phyloP scores from a whole-genome alignment of 2,888 invertebrate genomes.

The Neoitamus cyanurus region DNA sequence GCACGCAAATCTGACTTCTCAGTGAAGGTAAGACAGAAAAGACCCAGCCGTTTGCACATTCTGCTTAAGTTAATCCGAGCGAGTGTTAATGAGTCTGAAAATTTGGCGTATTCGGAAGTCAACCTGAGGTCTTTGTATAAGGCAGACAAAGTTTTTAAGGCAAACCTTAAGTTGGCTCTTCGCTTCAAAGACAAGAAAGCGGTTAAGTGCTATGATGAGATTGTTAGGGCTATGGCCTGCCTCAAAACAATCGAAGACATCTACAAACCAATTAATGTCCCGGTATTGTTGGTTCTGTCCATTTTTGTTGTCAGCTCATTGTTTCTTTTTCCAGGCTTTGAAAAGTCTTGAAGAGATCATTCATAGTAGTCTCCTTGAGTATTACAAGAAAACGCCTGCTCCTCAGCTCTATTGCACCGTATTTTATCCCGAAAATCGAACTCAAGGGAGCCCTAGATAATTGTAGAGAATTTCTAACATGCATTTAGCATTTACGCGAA shows the following conservation, averaged over 20 bases:
- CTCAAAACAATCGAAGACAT: slow-evolving; percentile 57
- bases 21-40: background rate
- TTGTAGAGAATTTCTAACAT: background rate
- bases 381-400: slow-evolving; percentile 59
- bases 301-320: background rate
- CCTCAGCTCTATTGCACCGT: slow-evolving; percentile 62
- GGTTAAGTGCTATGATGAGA: slow-evolving; percentile 56
- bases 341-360: slow-evolving; percentile 59
- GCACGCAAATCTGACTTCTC: background rate
- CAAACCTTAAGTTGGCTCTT: background rate
- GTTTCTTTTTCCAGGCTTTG: slow-evolving; percentile 54
- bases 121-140: background rate
- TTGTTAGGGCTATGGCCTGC: slow-evolving; percentile 59
- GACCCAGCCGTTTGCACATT: background rate
- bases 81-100: background rate
- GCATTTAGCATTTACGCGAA: background rate
- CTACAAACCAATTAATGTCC: slow-evolving; percentile 57
- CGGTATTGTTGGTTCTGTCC: slow-evolving; percentile 53
- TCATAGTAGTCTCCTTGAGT: slow-evolving; percentile 58
- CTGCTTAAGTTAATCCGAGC: background rate
- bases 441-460: background rate
- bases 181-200: background rate
- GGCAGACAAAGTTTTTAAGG: slow-evolving; percentile 4
- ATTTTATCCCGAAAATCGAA: slow-evolving; percentile 58
- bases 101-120: background rate